Base-by-base conservation (phyloP, 2,113 vertebrate genomes). In the Miniopterus natalensis region DNA sequence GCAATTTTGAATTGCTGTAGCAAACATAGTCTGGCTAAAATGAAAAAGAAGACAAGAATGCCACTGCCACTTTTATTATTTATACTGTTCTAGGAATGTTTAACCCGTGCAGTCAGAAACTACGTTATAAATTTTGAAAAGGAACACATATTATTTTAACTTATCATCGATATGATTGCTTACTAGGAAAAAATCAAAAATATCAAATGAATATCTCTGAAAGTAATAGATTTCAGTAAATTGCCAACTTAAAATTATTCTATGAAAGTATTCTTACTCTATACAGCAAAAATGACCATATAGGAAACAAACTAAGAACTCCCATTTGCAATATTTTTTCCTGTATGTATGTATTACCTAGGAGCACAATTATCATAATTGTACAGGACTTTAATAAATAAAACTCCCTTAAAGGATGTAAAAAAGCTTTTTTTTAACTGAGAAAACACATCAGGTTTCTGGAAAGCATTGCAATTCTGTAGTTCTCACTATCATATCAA, bases 21-120 rank as follows among this genome's bases (percentile, higher is more conserved):
- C 49, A 95, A 94, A 87, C 27, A 83, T 1, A 95, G 45, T 96
- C 25, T 94, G 55, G 59, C 86, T 89, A 91, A 93, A 96, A 88
- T 75, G 36, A 88, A 31, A 94, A 96, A 53, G 2, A 78, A 85
- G 23, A 85, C 31, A 88, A 91, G 61, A 90, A 84, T 96, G 40
- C 20, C 45, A 71, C 25, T 84, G 29, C 2, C 31, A 53, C 42
- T 78, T 84, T 71, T 84, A 70, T 88, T 96, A 89, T 36, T 92
- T 84, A 90, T 45, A 95, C 80, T 94, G 23, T 61, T 88, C 31
- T 53, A 57, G 18, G 87, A 95, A 20, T 53, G n/a, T 86, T 96
- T 83, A 92, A 86, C n/a, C 45, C 57, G 87, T 84, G 74, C 29
- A 84, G n/a, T 92, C 36, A 94, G 65, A 88, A 90, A 71, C 40